Evolutionary conservation across 2,113 vertebrate genomes (phyloP).

Genomic region (Menidia beryllina): DNA sequence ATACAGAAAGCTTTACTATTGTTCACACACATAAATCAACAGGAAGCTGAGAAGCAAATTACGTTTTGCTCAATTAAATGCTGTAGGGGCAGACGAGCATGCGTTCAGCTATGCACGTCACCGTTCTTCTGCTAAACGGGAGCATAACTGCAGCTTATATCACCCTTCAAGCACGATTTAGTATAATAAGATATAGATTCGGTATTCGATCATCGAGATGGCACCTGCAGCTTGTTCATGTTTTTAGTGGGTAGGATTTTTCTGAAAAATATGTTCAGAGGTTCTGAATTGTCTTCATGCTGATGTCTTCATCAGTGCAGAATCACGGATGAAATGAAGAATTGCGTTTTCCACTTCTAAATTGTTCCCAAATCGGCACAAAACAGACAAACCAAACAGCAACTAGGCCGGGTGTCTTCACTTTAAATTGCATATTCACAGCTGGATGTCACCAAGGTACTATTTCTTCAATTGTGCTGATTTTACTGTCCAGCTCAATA

Average conservation of each 20-base stretch:
- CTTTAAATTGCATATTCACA: no score
- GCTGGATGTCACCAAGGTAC: no score
- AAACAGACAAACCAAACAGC: no score
- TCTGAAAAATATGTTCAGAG: not conserved
- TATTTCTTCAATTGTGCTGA: no score
- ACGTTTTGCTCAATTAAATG: conserved; percentile 36
- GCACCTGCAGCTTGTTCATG: conserved; percentile 50
- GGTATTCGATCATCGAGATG: conserved; percentile 31
- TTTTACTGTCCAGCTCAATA: no score
- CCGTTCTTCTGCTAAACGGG: conserved; percentile 10
- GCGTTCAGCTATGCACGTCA: not conserved
- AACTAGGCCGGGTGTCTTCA: no score
- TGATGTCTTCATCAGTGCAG: no score
- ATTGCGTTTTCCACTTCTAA: not conserved
- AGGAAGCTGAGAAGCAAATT: conserved; percentile 19
- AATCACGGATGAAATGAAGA: no score
- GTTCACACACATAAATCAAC: conserved; percentile 52
- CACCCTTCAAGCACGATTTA: conserved; percentile 35
- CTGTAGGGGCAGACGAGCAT: conserved; percentile 3
- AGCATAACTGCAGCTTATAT: conserved; percentile 47
- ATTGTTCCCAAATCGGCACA: no score
- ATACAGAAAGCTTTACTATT: conserved; percentile 15
- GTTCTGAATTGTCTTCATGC: not conserved
- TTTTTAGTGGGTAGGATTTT: not conserved
- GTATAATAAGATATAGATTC: conserved; percentile 35